Evolutionary conservation across 1,140 invertebrate species (phyloP).

Genomic region (Heliconius nattereri): DNA sequence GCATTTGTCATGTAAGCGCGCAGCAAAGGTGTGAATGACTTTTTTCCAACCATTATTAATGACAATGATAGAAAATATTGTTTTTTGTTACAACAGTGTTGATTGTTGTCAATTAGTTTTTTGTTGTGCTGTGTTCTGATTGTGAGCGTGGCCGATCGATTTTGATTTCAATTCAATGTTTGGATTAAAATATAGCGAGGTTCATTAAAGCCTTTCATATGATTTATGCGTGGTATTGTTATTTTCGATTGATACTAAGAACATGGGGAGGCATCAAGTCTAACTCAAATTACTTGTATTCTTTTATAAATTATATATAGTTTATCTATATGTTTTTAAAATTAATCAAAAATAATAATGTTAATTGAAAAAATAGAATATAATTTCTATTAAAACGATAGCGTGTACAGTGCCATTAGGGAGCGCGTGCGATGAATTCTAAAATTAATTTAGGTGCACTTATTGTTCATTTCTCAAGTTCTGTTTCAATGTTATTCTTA

Average conservation of each 20-base stretch:
- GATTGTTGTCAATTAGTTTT: constrained; percentile 80
- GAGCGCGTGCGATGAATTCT: constrained; percentile 39
- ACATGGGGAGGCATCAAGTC: not conserved
- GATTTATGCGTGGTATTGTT: constrained; percentile 55
- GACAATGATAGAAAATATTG: constrained; percentile 80
- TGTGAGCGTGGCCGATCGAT: constrained; percentile 71
- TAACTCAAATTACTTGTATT: not conserved
- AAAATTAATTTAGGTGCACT: constrained; percentile 40
- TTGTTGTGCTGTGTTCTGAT: constrained; percentile 66
- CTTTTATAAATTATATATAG: not conserved
- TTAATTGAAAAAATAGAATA: not conserved
- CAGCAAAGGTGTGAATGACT: constrained; percentile 78
- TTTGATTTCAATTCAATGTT: constrained; percentile 74
- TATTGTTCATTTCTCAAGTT: constrained; percentile 42
- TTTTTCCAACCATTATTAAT: constrained; percentile 79
- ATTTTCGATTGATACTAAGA: constrained; percentile 19
- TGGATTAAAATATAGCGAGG: constrained; percentile 72
- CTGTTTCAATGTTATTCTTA: constrained; percentile 53
- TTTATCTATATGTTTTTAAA: not conserved
- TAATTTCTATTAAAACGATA: constrained; percentile 21
- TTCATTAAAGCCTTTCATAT: constrained; percentile 66
- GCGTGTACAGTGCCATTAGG: constrained; percentile 32
- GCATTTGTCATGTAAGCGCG: constrained; percentile 79
- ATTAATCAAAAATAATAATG: not conserved
- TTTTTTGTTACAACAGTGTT: constrained; percentile 77